Percentiles rank a stretch among this genome's conserved stretches.
phyloP scores from a whole-genome alignment of 37 sponge, comb jelly and placozoan species.

The Ephydatia muelleri region DNA sequence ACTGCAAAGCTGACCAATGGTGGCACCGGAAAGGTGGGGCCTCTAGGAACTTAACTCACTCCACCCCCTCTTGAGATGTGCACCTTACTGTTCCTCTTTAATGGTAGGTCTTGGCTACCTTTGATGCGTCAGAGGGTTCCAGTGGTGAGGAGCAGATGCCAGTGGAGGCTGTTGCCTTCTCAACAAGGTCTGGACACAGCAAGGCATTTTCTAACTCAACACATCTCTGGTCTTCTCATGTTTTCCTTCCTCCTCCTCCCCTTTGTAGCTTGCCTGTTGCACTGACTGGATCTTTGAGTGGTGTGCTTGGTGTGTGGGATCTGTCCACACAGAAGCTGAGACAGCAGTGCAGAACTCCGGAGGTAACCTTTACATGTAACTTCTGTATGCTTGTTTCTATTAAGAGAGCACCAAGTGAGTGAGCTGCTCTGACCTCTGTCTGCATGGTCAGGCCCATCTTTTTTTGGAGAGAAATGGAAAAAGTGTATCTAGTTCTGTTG shows the following conservation, averaged over 20 bases:
- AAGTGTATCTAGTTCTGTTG: too few species aligned
- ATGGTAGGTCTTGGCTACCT: slow-evolving; percentile 28
- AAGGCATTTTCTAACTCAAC: too few species aligned
- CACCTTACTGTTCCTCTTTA: neutral
- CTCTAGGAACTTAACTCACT: slow-evolving; percentile 22
- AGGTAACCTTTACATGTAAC: slow-evolving; percentile 9
- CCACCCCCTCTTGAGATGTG: neutral
- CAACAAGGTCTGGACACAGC: neutral
- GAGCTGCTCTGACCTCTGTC: neutral
- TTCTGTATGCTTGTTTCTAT: neutral
- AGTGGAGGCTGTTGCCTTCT: slow-evolving; percentile 58
- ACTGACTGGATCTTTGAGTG: slow-evolving; percentile 69
- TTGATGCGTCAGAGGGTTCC: slow-evolving; percentile 17
- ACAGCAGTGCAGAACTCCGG: slow-evolving; percentile 18
- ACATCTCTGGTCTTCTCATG: neutral
- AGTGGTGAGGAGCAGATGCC: neutral
- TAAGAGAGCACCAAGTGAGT: neutral
- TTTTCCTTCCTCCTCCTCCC: neutral
- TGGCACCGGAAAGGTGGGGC: slow-evolving; percentile 63
- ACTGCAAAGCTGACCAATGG: slow-evolving; percentile 67
- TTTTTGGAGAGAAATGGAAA: neutral
- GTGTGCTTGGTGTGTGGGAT: slow-evolving; percentile 81
- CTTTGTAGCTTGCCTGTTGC: slow-evolving; percentile 41
- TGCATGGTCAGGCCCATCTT: neutral
- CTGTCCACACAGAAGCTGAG: slow-evolving; percentile 71